Base-by-base conservation (phyloP, 2,113 vertebrate species). In the Beaufortia kweichowensis region DNA sequence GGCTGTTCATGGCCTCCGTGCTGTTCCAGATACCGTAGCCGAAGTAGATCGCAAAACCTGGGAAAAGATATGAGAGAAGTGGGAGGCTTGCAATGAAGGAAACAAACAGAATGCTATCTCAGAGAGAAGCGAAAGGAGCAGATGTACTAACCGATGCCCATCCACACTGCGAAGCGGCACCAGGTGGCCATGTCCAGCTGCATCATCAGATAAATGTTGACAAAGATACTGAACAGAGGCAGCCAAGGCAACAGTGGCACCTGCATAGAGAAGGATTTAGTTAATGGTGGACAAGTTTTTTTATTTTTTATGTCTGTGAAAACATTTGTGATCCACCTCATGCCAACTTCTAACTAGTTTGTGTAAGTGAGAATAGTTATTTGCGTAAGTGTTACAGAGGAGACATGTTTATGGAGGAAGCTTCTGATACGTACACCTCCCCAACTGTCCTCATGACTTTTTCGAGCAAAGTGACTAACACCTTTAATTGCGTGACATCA, bases 121-220 rank as follows among this genome's bases (percentile, higher is more conserved):
- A 29, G n/a, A 1, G 28, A 61, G 29, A 2, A 19, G 23, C 17
- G 21, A 57, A 33, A 46, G 35, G 29, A 48, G 68, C 10, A 69
- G 55, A 24, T 12, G n/a, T 39, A 82, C 90, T 80, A 89, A 98
- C 97, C 97, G 14, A 95, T 43, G 0, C 67, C 3, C 95, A 95
- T 98, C 94, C 95, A 99, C 69, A 97, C 75, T 0, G 92, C 80
- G 87, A 99, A 99, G n/a, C 91, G 90, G 0, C 41, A 84, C 96
- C 96, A 98, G 41, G 96, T 99, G 8, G 82, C 82, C 0, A 66
- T 0, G 68, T 92, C 92, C 88, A 99, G 90, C 89, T 97, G 95
- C 89, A 98, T 95, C 97, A 98, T 99, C 85, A 99, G 95, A 90
- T 98, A 94, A 87, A 98, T 76, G 82, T 98, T 99, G 81, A 99